Percentiles rank a stretch among this genome's conserved stretches.
Conservation (phyloP, 2,113 vertebrate species). For the Panthera leo region DNA sequence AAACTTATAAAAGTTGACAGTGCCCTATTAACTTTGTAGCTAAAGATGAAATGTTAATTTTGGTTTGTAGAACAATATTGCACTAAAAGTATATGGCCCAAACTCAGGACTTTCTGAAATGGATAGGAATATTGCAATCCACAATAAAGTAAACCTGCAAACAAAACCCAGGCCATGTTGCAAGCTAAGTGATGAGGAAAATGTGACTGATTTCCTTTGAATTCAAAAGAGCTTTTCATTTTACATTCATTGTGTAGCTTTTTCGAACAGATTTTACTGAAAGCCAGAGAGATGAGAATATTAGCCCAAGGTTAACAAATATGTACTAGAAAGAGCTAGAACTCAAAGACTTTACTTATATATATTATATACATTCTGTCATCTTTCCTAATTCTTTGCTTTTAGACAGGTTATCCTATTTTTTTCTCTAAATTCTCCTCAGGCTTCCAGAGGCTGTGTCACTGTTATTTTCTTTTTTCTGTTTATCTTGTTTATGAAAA, state of each 20-base stretch:
- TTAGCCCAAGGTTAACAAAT: not conserved
- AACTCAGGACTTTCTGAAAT: slow-evolving; percentile 60
- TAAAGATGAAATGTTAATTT: slow-evolving; percentile 45
- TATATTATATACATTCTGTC: not conserved
- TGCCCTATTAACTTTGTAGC: not conserved
- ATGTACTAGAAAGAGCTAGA: not conserved
- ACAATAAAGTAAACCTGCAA: not conserved
- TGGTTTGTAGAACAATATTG: not conserved
- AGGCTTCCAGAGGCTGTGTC: not conserved
- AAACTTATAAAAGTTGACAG: not conserved
- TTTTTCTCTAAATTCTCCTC: not conserved
- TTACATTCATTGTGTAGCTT: not conserved
- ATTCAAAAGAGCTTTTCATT: not conserved
- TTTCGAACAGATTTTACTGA: not conserved
- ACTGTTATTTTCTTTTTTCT: not conserved
- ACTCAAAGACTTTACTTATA: no score
- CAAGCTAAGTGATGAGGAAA: slow-evolving; percentile 22
- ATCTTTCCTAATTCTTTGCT: not conserved
- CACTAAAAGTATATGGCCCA: not conserved
- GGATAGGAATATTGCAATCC: not conserved
- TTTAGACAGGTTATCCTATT: not conserved
- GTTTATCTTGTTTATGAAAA: not conserved
- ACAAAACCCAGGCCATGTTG: not conserved
- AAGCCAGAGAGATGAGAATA: not conserved
- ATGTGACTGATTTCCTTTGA: not conserved